These are phyloP conservation scores for Sitta carolinensis DNA, from an alignment of 2,797 vertebrate species.

Conservation along the genomic window DNA sequence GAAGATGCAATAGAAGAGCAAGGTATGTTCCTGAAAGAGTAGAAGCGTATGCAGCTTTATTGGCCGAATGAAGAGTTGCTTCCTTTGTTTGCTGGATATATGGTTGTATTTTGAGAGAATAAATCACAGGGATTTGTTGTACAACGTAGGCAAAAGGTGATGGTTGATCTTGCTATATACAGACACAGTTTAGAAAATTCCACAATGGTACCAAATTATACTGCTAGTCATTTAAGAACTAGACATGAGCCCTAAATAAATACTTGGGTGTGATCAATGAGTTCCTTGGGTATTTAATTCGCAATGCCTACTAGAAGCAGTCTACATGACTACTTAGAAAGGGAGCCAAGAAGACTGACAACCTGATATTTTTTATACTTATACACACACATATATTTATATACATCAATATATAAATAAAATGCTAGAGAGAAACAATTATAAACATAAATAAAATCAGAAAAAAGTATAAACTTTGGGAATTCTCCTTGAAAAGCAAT, in stretches of 20 bases:
- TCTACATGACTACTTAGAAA: neutral
- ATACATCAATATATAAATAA: neutral
- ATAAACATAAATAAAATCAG: neutral
- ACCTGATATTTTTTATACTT: neutral
- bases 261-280: neutral
- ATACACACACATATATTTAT: neutral
- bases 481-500: neutral
- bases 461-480: neutral
- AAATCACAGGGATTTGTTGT: neutral
- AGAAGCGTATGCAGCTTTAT: neutral
- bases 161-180: neutral
- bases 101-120: neutral
- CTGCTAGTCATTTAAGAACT: neutral
- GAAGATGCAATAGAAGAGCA: neutral
- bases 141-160: neutral
- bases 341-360: neutral
- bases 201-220: neutral
- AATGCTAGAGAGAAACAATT: neutral
- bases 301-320: neutral
- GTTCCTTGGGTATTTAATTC: neutral
- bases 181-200: neutral
- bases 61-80: slow-evolving; percentile 9
- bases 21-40: slow-evolving; percentile 15
- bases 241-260: neutral
- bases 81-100: slow-evolving; percentile 25